These are phyloP conservation scores for Cirrhinus mrigala DNA, from an alignment of 2,797 vertebrate species.

Conservation along the genomic window DNA sequence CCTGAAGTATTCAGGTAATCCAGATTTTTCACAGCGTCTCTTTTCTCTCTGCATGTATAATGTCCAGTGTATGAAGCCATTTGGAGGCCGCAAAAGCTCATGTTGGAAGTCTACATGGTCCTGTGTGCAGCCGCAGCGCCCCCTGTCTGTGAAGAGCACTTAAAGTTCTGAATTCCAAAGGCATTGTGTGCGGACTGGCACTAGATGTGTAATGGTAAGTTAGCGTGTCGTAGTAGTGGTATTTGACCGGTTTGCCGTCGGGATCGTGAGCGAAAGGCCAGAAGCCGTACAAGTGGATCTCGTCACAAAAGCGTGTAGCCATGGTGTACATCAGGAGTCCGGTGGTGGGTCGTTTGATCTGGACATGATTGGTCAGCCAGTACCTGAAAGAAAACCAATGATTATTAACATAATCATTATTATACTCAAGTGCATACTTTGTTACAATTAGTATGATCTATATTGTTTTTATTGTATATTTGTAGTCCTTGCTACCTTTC, in stretches of 20 bases:
- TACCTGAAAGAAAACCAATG: constrained; percentile 80
- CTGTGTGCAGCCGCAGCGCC: constrained; percentile 92
- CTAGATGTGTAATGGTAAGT: constrained; percentile 94
- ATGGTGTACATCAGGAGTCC: constrained; percentile 98
- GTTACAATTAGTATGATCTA: neutral
- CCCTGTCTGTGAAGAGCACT: constrained; percentile 90
- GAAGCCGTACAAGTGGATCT: constrained; percentile 96
- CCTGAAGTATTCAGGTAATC: constrained; percentile 21
- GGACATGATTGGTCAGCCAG: constrained; percentile 96
- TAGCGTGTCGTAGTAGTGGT: constrained; percentile 95
- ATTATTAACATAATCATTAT: constrained; percentile 2
- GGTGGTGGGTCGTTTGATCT: constrained; percentile 96
- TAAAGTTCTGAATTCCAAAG: constrained; percentile 95
- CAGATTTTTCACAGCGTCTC: constrained; percentile 23
- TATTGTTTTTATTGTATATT: neutral
- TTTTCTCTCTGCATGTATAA: neutral
- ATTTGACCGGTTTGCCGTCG: constrained; percentile 89
- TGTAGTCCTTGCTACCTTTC: neutral
- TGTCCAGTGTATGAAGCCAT: constrained; percentile 3
- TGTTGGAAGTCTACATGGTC: constrained; percentile 76
- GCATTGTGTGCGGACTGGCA: constrained; percentile 96
- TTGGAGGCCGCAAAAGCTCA: neutral
- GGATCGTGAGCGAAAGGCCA: constrained; percentile 91
- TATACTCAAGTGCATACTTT: neutral
- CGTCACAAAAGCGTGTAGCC: constrained; percentile 97